Evolutionary conservation across 1,140 invertebrate genomes (phyloP).

Genomic region (Medauroidea extradentata): DNA sequence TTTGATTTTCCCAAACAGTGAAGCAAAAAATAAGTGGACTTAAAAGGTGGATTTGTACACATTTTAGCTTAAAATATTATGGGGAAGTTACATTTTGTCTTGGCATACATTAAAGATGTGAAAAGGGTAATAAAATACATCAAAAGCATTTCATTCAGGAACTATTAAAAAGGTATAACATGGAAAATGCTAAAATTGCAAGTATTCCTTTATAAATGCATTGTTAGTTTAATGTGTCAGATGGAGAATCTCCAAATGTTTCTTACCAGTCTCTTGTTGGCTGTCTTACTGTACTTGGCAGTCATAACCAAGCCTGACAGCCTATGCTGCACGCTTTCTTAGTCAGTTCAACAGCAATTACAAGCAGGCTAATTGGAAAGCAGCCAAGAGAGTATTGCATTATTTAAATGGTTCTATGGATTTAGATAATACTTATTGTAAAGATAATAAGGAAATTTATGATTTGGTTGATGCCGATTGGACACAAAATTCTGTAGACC

Average conservation of each 20-base stretch:
- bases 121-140: not conserved
- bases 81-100: conserved; percentile 11
- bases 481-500: conserved; percentile 24
- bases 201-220: conserved; percentile 26
- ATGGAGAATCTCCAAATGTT: conserved; percentile 13
- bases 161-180: conserved; percentile 27
- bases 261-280: conserved; percentile 35
- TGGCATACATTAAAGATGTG: conserved; percentile 9
- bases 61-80: conserved; percentile 17
- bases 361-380: conserved; percentile 36
- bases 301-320: conserved; percentile 44
- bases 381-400: conserved; percentile 41
- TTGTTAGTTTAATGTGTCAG: conserved; percentile 11
- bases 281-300: conserved; percentile 42
- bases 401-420: conserved; percentile 40
- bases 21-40: not conserved
- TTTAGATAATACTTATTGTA: conserved; percentile 22
- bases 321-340: conserved; percentile 41
- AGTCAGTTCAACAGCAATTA: conserved; percentile 43
- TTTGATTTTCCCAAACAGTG: conserved; percentile 10
- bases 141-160: conserved; percentile 15
- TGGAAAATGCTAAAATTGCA: conserved; percentile 28
- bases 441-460: conserved; percentile 13
- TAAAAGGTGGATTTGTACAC: conserved; percentile 5
- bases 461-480: conserved; percentile 34